Base-by-base conservation (phyloP, 2,113 vertebrate genomes). In the Engraulis encrasicolus region DNA sequence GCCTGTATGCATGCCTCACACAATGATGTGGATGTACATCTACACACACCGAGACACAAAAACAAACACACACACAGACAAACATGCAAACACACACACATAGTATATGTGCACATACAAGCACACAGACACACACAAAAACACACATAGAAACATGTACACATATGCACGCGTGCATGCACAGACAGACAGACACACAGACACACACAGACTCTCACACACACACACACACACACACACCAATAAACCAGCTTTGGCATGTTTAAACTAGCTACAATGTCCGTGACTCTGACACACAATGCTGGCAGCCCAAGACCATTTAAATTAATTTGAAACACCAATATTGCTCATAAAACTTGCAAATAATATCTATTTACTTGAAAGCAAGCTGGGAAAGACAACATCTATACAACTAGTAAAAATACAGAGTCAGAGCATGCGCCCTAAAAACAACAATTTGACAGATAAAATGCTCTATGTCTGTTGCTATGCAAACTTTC, bases 61-160 rank as follows among this genome's bases (percentile, higher is more conserved):
- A 17, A 54, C 50, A 54, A 17, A 54, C 50, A 54, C 54, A 58
- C 37, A 79, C 78, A 78, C 78, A 93, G 20, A 23, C 45, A 31
- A 45, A 85, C 50, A 52, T 19, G 20, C 5, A 52, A 14, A 52
- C 50, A 52, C 50, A 52, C 50, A 52, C 50, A 52, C 50, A n/a
- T n/a, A n/a, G n/a, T n/a, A n/a, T n/a, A n/a, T n/a, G n/a, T n/a
- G n/a, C n/a, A 85, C 86, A 82, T 82, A 92, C 91, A 89, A 52
- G 50, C 84, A 89, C 90, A 89, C 79, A 94, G 92, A 92, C 94
- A 96, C 66, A 87, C 92, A 95, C 27, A 71, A 49, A 61, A n/a
- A 45, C 40, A 45, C 40, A 45, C 20, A 3, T 77, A 52, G 78
- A 78, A 61, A 81, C 74, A 71, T n/a, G n/a, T n/a, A n/a, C n/a